These are phyloP conservation scores for Pyrrhia umbra DNA, from an alignment of 2,888 invertebrate genomes.

Conservation along the genomic window DNA sequence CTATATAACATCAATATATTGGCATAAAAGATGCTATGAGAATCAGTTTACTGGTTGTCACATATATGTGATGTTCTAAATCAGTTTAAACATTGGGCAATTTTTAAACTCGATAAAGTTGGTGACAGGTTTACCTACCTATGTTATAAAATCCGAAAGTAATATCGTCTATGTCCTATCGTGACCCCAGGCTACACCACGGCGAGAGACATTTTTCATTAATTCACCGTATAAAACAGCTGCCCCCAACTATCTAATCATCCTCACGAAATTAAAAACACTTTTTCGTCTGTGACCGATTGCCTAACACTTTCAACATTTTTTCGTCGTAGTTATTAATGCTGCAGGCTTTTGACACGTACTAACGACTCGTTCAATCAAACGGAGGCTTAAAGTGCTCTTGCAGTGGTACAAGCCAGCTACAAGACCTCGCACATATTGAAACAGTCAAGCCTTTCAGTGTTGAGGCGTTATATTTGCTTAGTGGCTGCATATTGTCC, in stretches of 20 bases:
- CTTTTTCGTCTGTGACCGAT: slow-evolving; percentile 40
- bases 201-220: neutral
- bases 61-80: too few species aligned
- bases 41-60: too few species aligned
- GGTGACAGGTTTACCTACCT: too few species aligned
- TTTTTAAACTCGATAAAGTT: too few species aligned
- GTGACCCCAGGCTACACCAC: too few species aligned
- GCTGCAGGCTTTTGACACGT: slow-evolving; percentile 58
- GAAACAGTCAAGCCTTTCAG: slow-evolving; percentile 47
- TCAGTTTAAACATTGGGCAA: too few species aligned
- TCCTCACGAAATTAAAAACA: slow-evolving; percentile 41
- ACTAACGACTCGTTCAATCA: slow-evolving; percentile 61
- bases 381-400: slow-evolving; percentile 60
- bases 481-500: slow-evolving; percentile 23
- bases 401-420: slow-evolving; percentile 40
- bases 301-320: slow-evolving; percentile 35
- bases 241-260: neutral
- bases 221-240: slow-evolving; percentile 5
- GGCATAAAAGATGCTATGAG: too few species aligned
- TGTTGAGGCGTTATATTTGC: slow-evolving; percentile 20
- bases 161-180: neutral
- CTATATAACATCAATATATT: neutral
- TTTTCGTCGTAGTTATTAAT: slow-evolving; percentile 54
- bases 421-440: slow-evolving; percentile 56
- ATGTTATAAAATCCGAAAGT: neutral